These are phyloP conservation scores for Rhynchomys soricoides DNA, from an alignment of 2,113 vertebrate genomes.

Conservation along the genomic window DNA sequence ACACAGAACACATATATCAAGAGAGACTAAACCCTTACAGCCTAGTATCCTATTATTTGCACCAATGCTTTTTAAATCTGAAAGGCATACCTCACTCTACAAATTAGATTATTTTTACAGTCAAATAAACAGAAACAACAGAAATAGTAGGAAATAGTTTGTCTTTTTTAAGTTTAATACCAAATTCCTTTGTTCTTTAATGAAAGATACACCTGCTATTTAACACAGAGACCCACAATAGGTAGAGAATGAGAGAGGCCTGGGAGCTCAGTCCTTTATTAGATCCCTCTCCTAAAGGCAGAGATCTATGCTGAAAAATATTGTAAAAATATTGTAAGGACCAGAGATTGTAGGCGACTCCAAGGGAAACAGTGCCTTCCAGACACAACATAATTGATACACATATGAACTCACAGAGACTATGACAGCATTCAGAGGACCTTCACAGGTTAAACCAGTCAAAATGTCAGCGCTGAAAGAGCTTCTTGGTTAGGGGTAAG, in stretches of 20 bases:
- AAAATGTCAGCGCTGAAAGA: no score
- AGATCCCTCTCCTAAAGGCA: not conserved
- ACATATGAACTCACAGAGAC: not conserved
- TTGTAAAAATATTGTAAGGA: not conserved
- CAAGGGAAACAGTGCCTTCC: not conserved
- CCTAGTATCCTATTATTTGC: not conserved
- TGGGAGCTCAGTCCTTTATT: no score
- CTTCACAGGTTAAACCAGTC: not conserved
- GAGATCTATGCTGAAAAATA: not conserved
- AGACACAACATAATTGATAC: not conserved
- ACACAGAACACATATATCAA: not conserved
- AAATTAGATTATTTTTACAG: not conserved
- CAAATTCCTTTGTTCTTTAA: not conserved
- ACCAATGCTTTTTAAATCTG: not conserved
- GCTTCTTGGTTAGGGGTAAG: no score
- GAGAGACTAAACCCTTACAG: not conserved
- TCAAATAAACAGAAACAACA: slow-evolving; percentile 27
- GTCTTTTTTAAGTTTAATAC: not conserved
- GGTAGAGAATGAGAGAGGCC: not conserved
- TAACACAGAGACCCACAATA: not conserved
- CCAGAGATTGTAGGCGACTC: not conserved
- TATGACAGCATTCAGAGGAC: not conserved
- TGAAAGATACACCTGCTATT: not conserved
- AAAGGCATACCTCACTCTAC: not conserved
- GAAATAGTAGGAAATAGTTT: not conserved